Percentiles rank a stretch among this genome's conserved stretches.
phyloP scores from a whole-genome alignment of 2,888 invertebrate species.

The Drosophila pullipes region DNA sequence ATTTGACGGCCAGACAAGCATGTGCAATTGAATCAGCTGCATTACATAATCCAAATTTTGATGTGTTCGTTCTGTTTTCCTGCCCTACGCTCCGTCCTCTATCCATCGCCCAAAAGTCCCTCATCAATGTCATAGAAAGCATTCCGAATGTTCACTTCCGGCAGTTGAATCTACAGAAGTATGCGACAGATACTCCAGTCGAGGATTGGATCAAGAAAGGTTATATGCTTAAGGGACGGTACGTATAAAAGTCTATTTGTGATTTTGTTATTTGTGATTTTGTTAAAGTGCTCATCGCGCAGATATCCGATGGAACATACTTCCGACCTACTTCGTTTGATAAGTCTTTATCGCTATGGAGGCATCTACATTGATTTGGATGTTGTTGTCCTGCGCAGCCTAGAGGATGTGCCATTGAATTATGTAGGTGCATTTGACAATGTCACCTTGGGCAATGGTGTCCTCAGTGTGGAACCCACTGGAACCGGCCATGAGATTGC shows the following conservation, averaged over 20 bases:
- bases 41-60: slow-evolving; percentile 80
- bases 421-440: slow-evolving; percentile 87
- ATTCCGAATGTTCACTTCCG: slow-evolving; percentile 83
- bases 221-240: slow-evolving; percentile 70
- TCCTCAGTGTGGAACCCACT: slow-evolving; percentile 87
- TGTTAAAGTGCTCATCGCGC: too few relatives aligned
- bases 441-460: slow-evolving; percentile 87
- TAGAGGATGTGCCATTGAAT: slow-evolving; percentile 63
- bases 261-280: not conserved
- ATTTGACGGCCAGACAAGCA: slow-evolving; percentile 82
- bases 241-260: not conserved
- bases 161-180: slow-evolving; percentile 80
- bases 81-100: slow-evolving; percentile 67
- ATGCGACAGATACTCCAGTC: slow-evolving; percentile 82
- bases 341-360: slow-evolving; percentile 89
- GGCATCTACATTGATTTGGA: slow-evolving; percentile 92
- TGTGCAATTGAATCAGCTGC: slow-evolving; percentile 85
- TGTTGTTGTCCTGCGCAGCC: slow-evolving; percentile 88
- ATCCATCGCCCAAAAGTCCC: slow-evolving; percentile 22
- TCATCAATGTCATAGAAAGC: slow-evolving; percentile 74
- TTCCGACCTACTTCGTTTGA: slow-evolving; percentile 82
- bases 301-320: slow-evolving; percentile 68
- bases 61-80: slow-evolving; percentile 83
- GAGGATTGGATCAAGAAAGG: slow-evolving; percentile 82
- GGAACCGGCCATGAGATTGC: slow-evolving; percentile 87